Percentiles rank a stretch among this genome's conserved stretches.
Evolutionary conservation across 2,797 vertebrate genomes (phyloP).

Genomic region (Parambassis ranga): DNA sequence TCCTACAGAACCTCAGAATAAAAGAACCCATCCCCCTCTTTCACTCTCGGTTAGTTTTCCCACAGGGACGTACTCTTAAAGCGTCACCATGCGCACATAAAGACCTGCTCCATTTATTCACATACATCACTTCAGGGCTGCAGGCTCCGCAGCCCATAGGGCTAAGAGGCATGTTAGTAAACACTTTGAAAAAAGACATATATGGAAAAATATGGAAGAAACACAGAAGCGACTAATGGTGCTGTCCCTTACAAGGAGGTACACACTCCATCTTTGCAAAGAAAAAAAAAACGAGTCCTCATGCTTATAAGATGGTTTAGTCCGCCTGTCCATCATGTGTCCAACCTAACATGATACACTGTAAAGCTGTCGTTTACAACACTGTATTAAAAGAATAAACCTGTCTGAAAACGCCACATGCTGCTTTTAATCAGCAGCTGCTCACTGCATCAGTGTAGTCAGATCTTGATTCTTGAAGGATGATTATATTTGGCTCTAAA

Average conservation of each 20-base stretch:
- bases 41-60: neutral
- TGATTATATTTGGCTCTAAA: neutral
- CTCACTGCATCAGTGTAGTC: slow-evolving; percentile 10
- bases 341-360: neutral
- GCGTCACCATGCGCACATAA: slow-evolving; percentile 44
- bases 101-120: slow-evolving; percentile 30
- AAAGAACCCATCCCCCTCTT: neutral
- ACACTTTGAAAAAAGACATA: neutral
- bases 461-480: slow-evolving; percentile 13
- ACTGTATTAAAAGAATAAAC: neutral
- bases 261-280: neutral
- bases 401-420: neutral
- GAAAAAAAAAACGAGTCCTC: neutral
- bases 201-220: neutral
- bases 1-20: neutral
- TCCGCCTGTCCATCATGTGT: too few relatives aligned
- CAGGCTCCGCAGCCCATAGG: slow-evolving; percentile 39
- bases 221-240: slow-evolving; percentile 12
- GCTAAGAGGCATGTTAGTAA: slow-evolving; percentile 47
- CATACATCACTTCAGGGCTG: slow-evolving; percentile 33
- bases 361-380: neutral
- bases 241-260: neutral
- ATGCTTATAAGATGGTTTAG: neutral
- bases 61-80: slow-evolving; percentile 34
- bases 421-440: neutral